A percentile compares a stretch with the other conserved stretches of the same genome.
Conservation (phyloP, 2,113 vertebrate species). For the Corythaeola cristata region DNA sequence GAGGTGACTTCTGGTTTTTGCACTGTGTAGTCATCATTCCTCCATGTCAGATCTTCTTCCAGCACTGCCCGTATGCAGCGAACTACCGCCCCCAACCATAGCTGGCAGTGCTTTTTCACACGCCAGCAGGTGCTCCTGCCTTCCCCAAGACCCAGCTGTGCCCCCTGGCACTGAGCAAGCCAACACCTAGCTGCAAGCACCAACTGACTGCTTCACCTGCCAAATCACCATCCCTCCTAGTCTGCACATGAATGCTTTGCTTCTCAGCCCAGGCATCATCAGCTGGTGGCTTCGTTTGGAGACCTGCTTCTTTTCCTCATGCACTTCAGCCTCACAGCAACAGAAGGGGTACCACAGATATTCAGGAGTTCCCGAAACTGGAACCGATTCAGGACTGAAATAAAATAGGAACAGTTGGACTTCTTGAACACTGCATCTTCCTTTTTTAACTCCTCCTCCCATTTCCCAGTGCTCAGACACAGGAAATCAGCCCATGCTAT, state of each 20-base stretch:
- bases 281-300: background rate
- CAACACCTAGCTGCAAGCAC: background rate
- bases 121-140: too few species aligned
- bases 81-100: background rate
- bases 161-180: background rate
- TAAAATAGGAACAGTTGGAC: background rate
- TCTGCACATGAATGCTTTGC: background rate
- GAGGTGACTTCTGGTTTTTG: background rate
- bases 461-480: background rate
- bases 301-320: background rate
- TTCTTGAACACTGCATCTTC: background rate
- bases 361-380: background rate
- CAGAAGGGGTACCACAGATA: background rate
- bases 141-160: background rate
- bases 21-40: background rate
- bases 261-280: background rate
- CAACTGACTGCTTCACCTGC: background rate
- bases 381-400: background rate
- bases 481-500: background rate
- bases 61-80: rapidly evolving
- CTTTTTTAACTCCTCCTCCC: background rate
- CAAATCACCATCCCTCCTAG: background rate
- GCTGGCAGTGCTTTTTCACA: background rate
- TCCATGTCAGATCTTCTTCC: background rate
- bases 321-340: rapidly evolving